Percentiles rank a stretch among this genome's conserved stretches.
These are phyloP conservation scores for Microchrysa polita DNA, from an alignment of 2,888 invertebrate species.

Conservation along the genomic window DNA sequence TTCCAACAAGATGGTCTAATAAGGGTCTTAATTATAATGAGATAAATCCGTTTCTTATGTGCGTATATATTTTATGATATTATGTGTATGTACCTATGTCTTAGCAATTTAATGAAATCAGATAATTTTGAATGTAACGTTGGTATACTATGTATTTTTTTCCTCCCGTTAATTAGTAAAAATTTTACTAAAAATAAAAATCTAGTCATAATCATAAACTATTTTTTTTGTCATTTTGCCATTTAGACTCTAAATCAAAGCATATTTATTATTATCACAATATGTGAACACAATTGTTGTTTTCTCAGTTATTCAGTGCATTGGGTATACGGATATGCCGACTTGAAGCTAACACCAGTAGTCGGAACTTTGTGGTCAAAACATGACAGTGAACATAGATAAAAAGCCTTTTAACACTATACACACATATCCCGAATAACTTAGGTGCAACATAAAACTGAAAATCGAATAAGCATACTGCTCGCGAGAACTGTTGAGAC, in stretches of 20 bases:
- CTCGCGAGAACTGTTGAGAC: not conserved
- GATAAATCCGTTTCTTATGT: slow-evolving; percentile 42
- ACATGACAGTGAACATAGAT: slow-evolving; percentile 43
- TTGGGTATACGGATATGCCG: not conserved
- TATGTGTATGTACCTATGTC: not conserved
- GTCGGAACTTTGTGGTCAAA: slow-evolving; percentile 31
- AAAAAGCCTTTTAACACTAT: slow-evolving; percentile 34
- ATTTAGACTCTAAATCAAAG: too few species aligned
- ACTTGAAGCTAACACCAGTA: slow-evolving; percentile 23
- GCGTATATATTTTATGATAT: not conserved
- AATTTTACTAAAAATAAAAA: too few species aligned
- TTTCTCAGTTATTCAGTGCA: too few species aligned
- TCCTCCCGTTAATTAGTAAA: too few species aligned
- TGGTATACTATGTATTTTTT: too few species aligned
- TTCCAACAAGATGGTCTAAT: slow-evolving; percentile 42
- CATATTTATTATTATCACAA: too few species aligned
- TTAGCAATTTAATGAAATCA: not conserved
- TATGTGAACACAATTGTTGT: too few species aligned
- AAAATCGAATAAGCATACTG: slow-evolving; percentile 26
- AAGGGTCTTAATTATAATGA: slow-evolving; percentile 51
- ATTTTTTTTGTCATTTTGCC: too few species aligned
- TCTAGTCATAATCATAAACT: too few species aligned
- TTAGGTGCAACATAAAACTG: not conserved
- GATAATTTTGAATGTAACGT: too few species aligned
- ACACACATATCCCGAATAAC: slow-evolving; percentile 39